phyloP scores from a whole-genome alignment of 2,888 invertebrate genomes.

The Poecilobothrus nobilitatus region DNA sequence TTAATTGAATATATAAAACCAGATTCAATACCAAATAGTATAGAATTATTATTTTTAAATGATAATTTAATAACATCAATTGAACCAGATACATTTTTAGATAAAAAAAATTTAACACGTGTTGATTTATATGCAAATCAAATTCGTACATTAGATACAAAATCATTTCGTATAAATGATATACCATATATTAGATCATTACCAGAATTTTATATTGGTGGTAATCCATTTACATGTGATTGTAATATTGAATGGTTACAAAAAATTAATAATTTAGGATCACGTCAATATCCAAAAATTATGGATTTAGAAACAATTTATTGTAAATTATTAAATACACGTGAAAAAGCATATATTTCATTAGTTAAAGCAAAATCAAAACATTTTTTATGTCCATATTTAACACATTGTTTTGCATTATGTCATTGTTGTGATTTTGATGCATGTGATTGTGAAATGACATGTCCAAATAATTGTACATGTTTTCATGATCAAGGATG shows the following conservation, averaged over 20 bases:
- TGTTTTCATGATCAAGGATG: conserved; percentile 92
- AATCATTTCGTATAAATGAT: conserved; percentile 73
- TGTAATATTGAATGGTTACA: conserved; percentile 95
- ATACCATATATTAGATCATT: conserved; percentile 63
- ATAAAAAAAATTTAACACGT: conserved; percentile 78
- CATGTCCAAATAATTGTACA: conserved; percentile 86
- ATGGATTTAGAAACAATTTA: conserved; percentile 85
- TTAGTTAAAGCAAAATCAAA: conserved; percentile 78
- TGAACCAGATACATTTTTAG: conserved; percentile 81
- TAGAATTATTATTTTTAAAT: conserved; percentile 78
- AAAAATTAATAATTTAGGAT: conserved; percentile 75
- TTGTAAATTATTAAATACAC: conserved; percentile 77
- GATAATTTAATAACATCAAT: conserved; percentile 79
- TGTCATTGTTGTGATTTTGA: conserved; percentile 96
- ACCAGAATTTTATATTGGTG: conserved; percentile 87
- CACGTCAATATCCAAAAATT: conserved; percentile 79
- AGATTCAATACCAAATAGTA: conserved; percentile 70
- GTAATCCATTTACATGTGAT: conserved; percentile 90
- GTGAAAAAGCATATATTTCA: conserved; percentile 76
- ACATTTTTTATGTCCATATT: conserved; percentile 86
- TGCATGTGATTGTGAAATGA: conserved; percentile 96
- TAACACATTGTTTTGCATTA: conserved; percentile 85
- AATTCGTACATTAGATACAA: conserved; percentile 81
- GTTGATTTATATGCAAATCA: conserved; percentile 90
- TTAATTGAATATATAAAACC: conserved; percentile 68